phyloP scores from a whole-genome alignment of 2,888 invertebrate genomes.

The Argynnis bischoffii region DNA sequence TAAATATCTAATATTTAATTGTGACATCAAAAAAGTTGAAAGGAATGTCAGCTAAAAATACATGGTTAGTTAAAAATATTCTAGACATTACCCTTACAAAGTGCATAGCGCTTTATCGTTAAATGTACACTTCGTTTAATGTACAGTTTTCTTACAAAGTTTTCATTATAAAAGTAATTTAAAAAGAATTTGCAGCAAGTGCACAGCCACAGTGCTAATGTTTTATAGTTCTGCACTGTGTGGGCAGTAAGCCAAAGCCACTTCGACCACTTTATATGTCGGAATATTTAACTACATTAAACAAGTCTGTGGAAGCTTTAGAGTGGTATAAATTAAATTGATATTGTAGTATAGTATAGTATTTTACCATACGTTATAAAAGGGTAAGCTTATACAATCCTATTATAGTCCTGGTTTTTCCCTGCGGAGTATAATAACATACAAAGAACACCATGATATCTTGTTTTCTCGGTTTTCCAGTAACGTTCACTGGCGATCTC shows the following conservation, averaged over 20 bases:
- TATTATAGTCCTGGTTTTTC: no score
- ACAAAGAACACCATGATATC: no score
- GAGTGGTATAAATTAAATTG: background rate
- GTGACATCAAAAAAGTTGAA: no score
- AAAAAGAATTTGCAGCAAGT: constrained; percentile 25
- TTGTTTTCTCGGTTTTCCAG: no score
- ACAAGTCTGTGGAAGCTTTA: constrained; percentile 2
- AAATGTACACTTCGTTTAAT: constrained; percentile 8
- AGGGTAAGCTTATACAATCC: no score
- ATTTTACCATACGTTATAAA: constrained; percentile 1
- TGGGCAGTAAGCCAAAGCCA: constrained; percentile 34
- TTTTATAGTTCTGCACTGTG: constrained; percentile 31
- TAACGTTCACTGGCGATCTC: no score
- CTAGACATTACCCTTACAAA: background rate
- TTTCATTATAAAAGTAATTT: constrained; percentile 33
- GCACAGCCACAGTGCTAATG: constrained; percentile 31
- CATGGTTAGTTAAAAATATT: background rate
- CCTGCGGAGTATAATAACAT: no score
- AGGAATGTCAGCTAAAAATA: background rate
- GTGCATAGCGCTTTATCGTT: constrained; percentile 5
- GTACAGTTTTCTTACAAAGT: constrained; percentile 28
- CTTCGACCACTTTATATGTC: constrained; percentile 23
- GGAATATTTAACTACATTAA: constrained; percentile 30
- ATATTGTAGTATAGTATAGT: constrained; percentile 9
- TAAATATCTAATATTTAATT: no score